Evolutionary conservation across 2,888 invertebrate species (phyloP), one percentile per base, ranked within the genome.

Genomic region (Lasiommata megera): DNA sequence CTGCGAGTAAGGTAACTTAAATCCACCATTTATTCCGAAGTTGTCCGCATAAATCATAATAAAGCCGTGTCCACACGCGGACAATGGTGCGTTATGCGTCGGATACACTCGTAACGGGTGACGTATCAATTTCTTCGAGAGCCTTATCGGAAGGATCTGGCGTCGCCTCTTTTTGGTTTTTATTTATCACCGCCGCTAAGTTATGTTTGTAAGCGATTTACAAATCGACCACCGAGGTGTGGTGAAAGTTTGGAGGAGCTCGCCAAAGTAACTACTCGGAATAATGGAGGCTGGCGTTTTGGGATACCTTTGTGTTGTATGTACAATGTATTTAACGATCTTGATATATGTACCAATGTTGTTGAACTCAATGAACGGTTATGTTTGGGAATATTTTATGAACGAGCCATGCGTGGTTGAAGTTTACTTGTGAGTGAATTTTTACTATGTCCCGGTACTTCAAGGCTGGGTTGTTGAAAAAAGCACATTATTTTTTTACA

Each of bases 51-150:
- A 71, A 70, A 71, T 69, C 68, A 70, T 71, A 67, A 69, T 64
- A 64, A 67, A 66, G 63, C 64, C 58, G 63, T 63, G 60, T 65
- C 65, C 64, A 60, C 61, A 64, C 66, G 65, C 55, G 66, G 62
- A 68, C 69, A 68, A 69, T 67, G 68, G 68, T 68, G 66, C 67
- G 66, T 67, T 66, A 68, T 67, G 68, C 68, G 66, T 67, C 62
- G 62, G 61, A 62, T 60, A 60, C 65, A 60, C 67, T 61, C 59
- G 69, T 66, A 69, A 66, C 67, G 69, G 62, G 67, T 74, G 69
- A 74, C 73, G 71, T 76, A 74, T 76, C 74, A 74, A 74, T 76
- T 74, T 72, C 73, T 63, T 63, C 66, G 64, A 62, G 59, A 61
- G 50, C 57, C 52, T 54, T 67, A 65, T 67, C 65, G 62, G 61